A percentile compares a stretch with the other conserved stretches of the same genome.
Evolutionary conservation across 2,888 invertebrate species (phyloP).

Genomic region (Dicranocentrus wangi): DNA sequence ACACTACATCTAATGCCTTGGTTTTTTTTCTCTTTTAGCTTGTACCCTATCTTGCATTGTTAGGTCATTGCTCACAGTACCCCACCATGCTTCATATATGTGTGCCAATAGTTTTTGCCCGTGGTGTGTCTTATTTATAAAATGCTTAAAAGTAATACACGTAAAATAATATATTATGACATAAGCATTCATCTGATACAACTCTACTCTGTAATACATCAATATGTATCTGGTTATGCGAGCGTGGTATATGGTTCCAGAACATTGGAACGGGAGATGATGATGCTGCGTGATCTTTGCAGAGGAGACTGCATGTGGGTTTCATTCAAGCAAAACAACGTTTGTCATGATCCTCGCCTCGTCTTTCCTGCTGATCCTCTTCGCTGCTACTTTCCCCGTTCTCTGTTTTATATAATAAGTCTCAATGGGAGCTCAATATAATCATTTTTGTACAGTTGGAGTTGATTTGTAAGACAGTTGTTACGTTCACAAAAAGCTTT

Average conservation of each 20-base stretch:
- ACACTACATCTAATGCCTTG: slow-evolving; percentile 17
- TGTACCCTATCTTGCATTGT: not conserved
- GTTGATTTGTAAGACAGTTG: slow-evolving; percentile 54
- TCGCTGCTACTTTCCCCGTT: not conserved
- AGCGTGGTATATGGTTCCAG: not conserved
- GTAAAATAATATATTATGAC: slow-evolving; percentile 5
- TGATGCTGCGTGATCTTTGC: not conserved
- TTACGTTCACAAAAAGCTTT: slow-evolving; percentile 56
- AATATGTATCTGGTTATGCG: not conserved
- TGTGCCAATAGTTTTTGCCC: slow-evolving; percentile 10
- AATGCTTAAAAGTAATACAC: not conserved
- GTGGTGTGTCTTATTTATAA: not conserved
- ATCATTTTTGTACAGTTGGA: slow-evolving; percentile 35
- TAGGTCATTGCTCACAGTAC: not conserved
- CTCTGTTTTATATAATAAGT: slow-evolving; percentile 2
- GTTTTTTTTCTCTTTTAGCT: slow-evolving; percentile 22
- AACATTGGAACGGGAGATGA: not conserved
- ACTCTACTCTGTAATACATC: not conserved
- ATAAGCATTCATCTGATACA: slow-evolving; percentile 13
- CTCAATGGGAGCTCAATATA: not conserved
- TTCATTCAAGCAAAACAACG: not conserved
- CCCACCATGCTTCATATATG: slow-evolving; percentile 1
- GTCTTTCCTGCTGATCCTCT: slow-evolving; percentile 18
- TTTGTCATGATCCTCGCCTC: slow-evolving; percentile 22
- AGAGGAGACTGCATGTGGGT: not conserved